phyloP scores from a whole-genome alignment of 2,113 vertebrate genomes.

The Hiodon alosoides region DNA sequence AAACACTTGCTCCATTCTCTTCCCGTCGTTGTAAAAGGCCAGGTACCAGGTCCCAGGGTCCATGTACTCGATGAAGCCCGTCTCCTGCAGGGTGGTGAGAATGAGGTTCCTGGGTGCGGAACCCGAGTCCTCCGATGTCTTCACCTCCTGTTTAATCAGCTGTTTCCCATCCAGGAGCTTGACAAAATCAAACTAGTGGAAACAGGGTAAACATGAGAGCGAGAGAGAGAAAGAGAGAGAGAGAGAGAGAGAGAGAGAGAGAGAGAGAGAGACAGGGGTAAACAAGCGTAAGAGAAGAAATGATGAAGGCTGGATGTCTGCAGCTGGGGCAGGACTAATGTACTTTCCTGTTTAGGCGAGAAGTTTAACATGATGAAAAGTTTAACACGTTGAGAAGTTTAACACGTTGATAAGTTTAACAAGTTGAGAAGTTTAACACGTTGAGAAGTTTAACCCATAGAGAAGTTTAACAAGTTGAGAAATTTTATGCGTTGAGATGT shows the following conservation, averaged over 20 bases:
- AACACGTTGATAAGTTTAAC: too few species aligned
- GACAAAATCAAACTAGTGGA: conserved; percentile 91
- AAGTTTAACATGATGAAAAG: too few species aligned
- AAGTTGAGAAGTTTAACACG: too few species aligned
- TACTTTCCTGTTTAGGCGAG: too few species aligned
- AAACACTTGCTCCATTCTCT: conserved; percentile 86
- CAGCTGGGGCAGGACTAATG: too few species aligned
- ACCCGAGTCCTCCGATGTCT: conserved; percentile 68
- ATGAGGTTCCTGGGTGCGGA: conserved; percentile 79
- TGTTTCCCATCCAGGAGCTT: conserved; percentile 94
- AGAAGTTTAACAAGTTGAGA: too few species aligned
- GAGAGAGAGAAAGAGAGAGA: too few species aligned
- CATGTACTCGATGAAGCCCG: conserved; percentile 96
- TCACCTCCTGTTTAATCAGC: conserved; percentile 76
- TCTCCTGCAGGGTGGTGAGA: conserved; percentile 83
- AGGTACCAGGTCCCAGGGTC: conserved; percentile 93
- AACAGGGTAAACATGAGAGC: conserved; percentile 17
- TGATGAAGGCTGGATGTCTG: too few species aligned
- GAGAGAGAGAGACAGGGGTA: neutral
- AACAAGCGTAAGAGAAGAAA: neutral
- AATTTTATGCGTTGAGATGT: too few species aligned
- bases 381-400: too few species aligned
- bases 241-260: neutral
- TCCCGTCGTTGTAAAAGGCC: conserved; percentile 93
- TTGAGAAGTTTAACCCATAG: too few species aligned